Percentiles rank a stretch among this genome's conserved stretches.
These are phyloP conservation scores for Anthophora plumipes DNA, from an alignment of 2,888 invertebrate species.

Conservation along the genomic window DNA sequence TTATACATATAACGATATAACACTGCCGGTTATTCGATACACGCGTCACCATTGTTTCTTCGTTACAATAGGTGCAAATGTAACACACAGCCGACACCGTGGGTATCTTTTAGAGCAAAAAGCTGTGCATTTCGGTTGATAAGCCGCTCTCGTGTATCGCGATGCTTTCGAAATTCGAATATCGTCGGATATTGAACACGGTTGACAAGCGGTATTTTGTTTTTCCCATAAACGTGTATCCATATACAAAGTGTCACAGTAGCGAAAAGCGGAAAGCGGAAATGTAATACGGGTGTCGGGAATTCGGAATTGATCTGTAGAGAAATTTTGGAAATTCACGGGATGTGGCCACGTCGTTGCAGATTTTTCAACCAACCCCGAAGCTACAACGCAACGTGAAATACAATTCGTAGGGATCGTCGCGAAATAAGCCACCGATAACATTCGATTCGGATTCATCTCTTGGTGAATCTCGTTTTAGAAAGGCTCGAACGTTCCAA, in stretches of 20 bases:
- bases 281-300: constrained; percentile 12
- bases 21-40: background rate
- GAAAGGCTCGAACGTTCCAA: background rate
- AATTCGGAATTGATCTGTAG: background rate
- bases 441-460: background rate
- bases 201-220: constrained; percentile 28
- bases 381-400: background rate
- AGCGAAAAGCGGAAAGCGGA: constrained; percentile 14
- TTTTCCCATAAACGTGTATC: background rate
- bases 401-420: background rate
- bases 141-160: background rate
- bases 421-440: background rate
- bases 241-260: background rate
- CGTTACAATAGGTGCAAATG: background rate
- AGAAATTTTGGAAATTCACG: constrained; percentile 3
- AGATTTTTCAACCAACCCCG: background rate
- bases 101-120: background rate
- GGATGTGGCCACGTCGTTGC: no score
- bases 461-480: background rate
- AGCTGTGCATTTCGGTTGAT: background rate
- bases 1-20: background rate
- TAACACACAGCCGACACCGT: background rate
- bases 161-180: constrained; percentile 17
- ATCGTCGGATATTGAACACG: constrained; percentile 16
- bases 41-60: background rate